These are phyloP conservation scores for Thripadectes ignobilis DNA, from an alignment of 2,797 vertebrate species.

Conservation along the genomic window DNA sequence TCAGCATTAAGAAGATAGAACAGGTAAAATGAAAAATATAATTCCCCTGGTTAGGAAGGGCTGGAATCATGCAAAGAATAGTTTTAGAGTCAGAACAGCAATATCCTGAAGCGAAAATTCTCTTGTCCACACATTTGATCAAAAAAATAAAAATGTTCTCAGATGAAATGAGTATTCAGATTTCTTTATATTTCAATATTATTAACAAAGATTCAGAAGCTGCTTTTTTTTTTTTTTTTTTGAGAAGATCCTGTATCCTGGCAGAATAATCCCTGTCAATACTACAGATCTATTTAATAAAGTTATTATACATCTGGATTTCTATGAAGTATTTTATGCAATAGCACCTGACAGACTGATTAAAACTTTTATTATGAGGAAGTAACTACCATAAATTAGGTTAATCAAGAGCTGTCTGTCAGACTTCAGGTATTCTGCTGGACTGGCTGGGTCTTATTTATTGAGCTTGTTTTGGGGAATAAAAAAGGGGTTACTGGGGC, in stretches of 20 bases:
- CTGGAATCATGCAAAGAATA: neutral
- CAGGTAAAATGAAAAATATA: neutral
- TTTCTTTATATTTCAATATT: neutral
- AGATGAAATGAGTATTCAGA: neutral
- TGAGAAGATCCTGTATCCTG: neutral
- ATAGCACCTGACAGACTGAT: neutral
- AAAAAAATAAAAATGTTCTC: neutral
- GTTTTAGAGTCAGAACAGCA: neutral
- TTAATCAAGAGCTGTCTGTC: neutral
- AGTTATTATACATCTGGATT: neutral
- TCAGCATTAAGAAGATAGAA: neutral
- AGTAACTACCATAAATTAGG: neutral
- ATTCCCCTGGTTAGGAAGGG: neutral
- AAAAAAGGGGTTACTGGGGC: neutral
- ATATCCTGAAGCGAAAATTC: neutral
- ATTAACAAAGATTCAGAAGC: neutral
- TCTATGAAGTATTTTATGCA: neutral
- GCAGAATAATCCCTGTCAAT: neutral
- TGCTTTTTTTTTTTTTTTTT: neutral
- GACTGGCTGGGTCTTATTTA: neutral
- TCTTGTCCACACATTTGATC: accelerated
- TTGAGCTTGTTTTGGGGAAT: neutral
- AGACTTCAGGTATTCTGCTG: neutral
- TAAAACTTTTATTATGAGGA: neutral
- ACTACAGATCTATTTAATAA: neutral